Conservation (phyloP, 2,888 invertebrate genomes). For the Dryocosmus kuriphilus region DNA sequence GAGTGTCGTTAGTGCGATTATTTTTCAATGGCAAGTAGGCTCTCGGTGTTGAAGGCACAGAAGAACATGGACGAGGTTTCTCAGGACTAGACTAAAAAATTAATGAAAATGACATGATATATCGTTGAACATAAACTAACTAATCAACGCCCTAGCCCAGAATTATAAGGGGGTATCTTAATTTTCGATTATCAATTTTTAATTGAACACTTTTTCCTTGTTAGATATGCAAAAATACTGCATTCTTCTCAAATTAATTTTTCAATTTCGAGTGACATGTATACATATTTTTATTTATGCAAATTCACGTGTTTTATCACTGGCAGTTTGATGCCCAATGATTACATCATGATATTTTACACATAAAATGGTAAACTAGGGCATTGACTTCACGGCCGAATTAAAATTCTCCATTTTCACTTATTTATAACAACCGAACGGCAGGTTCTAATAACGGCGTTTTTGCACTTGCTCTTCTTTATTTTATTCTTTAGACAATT, state of each 20-base stretch:
- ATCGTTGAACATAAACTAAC: not conserved
- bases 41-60: conserved; percentile 72
- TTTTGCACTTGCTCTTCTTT: too few relatives aligned
- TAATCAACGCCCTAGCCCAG: not conserved
- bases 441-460: too few relatives aligned
- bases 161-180: not conserved
- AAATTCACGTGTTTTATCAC: not conserved
- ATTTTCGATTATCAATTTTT: too few relatives aligned
- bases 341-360: not conserved
- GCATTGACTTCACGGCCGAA: not conserved
- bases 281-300: not conserved
- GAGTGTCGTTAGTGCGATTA: conserved; percentile 53
- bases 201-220: too few relatives aligned
- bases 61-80: conserved; percentile 64
- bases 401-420: not conserved
- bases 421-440: not conserved
- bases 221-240: too few relatives aligned
- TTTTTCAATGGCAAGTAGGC: conserved; percentile 45
- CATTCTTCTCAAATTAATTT: too few relatives aligned
- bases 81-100: conserved; percentile 61
- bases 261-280: too few relatives aligned
- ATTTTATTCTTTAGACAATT: too few relatives aligned
- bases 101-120: not conserved
- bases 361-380: not conserved
- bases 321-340: not conserved